Percentiles rank a stretch among this genome's conserved stretches.
Conservation (phyloP, 1,140 invertebrate species). For the Orchesella cincta region DNA sequence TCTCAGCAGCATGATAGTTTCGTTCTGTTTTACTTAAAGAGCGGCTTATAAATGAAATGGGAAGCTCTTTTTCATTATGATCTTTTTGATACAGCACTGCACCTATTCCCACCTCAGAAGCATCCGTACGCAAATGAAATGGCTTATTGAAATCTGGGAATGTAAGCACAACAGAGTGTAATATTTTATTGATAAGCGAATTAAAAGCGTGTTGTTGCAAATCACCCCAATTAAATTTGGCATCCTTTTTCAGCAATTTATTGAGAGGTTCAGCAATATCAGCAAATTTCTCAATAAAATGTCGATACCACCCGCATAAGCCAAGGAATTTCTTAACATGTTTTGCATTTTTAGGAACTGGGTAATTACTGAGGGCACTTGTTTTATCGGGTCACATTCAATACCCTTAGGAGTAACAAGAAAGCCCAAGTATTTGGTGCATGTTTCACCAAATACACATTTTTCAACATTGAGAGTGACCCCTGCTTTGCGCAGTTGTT, state of each 20-base stretch:
- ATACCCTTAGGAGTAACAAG: slow-evolving; percentile 55
- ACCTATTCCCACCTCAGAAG: slow-evolving; percentile 12
- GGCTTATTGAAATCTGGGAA: slow-evolving; percentile 21
- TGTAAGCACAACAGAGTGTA: not conserved
- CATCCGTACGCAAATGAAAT: slow-evolving; percentile 36
- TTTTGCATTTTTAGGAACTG: slow-evolving; percentile 54
- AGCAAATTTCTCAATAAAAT: slow-evolving; percentile 56
- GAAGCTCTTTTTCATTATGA: not conserved
- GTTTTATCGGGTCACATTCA: slow-evolving; percentile 57
- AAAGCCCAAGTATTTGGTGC: slow-evolving; percentile 58
- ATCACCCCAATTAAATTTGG: slow-evolving; percentile 27
- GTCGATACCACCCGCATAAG: slow-evolving; percentile 56
- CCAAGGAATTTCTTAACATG: slow-evolving; percentile 58
- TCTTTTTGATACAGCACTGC: slow-evolving; percentile 48
- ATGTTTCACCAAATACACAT: slow-evolving; percentile 57
- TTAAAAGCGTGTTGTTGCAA: slow-evolving; percentile 45
- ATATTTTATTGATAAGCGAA: slow-evolving; percentile 44
- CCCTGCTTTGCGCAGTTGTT: slow-evolving; percentile 34
- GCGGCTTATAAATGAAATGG: slow-evolving; percentile 33
- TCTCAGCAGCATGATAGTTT: slow-evolving; percentile 32
- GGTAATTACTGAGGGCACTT: slow-evolving; percentile 54
- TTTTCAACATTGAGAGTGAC: slow-evolving; percentile 52
- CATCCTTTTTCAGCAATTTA: slow-evolving; percentile 54
- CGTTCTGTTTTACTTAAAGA: slow-evolving; percentile 35
- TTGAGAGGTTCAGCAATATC: slow-evolving; percentile 54